Base-by-base conservation (phyloP, 2,797 vertebrate genomes). In the Peromyscus eremicus region DNA sequence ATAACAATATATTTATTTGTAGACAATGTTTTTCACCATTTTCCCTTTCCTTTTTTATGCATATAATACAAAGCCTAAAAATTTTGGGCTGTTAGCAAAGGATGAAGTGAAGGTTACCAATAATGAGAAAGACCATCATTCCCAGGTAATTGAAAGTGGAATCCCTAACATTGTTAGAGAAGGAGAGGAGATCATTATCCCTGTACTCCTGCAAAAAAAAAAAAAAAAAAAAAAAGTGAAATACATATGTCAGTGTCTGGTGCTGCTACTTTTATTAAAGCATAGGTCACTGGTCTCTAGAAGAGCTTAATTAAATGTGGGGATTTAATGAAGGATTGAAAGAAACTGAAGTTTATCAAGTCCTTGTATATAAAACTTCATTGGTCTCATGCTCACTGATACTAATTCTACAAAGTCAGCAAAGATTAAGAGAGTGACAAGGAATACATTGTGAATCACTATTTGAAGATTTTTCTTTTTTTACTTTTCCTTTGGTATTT, bases 51-150 rank as follows among this genome's bases (percentile, higher is more conserved):
- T 8, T 77, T 75, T 89, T 1, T 95, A 37, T 37, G 68, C 21
- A 13, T 5, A 71, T 1, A 86, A 57, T 64, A 43, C 7, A 95
- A 77, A 89, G 34, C 21, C 40, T 2, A 94, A 90, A 96, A 90
- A 57, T 76, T 37, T 71, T 96, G 89, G n/a, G 27, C 17, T 12
- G 71, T 21, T 6, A 2, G 1, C 37, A 92, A 89, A 80, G 6
- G 89, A 70, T 23, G 23, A 96, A 93, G 32, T 76, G 75, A 84
- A 97, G 66, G 14, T 97, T 93, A 87, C 19, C 94, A 92, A 93
- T 97, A 96, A 95, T 95, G 93, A 94, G 87, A 40, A 93, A 79
- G 29, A 49, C 37, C 80, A 52, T n/a, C 29, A 84, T 34, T 93
- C 55, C 55, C 81, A 34, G 46, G 55, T 92, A 95, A 96, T 82